Evolutionary conservation across 2,797 vertebrate species (phyloP).

Genomic region (Falco berigora): DNA sequence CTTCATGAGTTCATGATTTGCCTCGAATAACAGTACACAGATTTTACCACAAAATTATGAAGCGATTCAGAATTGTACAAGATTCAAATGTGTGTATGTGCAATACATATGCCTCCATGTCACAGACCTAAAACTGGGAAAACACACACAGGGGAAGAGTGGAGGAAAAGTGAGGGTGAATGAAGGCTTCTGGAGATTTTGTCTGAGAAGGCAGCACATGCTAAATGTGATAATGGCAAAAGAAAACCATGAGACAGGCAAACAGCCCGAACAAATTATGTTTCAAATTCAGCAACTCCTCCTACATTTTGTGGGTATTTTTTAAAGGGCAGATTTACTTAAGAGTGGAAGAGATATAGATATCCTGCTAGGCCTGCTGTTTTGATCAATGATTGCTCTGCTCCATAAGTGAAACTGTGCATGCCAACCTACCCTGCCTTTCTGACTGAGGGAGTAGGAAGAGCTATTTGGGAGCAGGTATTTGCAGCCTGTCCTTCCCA

Average conservation of each 20-base stretch:
- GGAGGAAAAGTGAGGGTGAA: fast-evolving
- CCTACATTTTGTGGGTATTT: not conserved
- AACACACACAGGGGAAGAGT: not conserved
- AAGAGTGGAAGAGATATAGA: not conserved
- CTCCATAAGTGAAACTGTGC: fast-evolving
- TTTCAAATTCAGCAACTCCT: not conserved
- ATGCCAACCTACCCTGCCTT: fast-evolving
- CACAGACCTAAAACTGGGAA: not conserved
- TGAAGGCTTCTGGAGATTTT: not conserved
- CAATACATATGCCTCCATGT: not conserved
- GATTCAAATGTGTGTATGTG: not conserved
- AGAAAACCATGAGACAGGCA: not conserved
- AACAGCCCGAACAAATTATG: not conserved
- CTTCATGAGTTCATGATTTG: not conserved
- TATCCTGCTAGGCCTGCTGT: too few relatives aligned
- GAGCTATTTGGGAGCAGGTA: not conserved
- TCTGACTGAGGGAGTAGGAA: not conserved
- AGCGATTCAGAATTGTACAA: not conserved
- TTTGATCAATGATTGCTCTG: not conserved
- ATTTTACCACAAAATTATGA: not conserved
- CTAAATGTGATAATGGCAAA: not conserved
- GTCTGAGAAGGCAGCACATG: not conserved
- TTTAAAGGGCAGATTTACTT: not conserved
- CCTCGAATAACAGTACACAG: not conserved
- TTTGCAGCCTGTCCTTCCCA: not conserved